Conservation (phyloP, 2,113 vertebrate species). For the Nyctibius bracteatus region DNA sequence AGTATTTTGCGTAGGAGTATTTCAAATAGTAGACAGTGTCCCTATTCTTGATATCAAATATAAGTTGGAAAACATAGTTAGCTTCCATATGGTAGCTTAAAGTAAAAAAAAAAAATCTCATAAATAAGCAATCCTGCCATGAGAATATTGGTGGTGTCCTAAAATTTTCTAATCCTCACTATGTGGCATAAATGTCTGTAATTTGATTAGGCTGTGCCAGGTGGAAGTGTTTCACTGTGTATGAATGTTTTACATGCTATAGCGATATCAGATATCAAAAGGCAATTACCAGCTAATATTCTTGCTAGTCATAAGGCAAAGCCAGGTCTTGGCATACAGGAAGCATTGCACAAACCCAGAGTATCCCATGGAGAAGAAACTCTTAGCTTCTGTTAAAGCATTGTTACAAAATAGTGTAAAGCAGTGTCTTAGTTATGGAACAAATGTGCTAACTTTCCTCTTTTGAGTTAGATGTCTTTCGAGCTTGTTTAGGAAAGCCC, state of each 20-base stretch:
- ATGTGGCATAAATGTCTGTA: not conserved
- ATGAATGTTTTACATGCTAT: not conserved
- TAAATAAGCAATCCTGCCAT: not conserved
- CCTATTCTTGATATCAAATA: fast-evolving
- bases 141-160: not conserved
- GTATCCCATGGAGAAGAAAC: not conserved
- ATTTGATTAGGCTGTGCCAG: not conserved
- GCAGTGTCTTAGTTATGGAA: not conserved
- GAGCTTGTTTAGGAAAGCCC: not conserved
- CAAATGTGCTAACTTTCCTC: not conserved
- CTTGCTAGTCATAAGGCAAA: constrained; percentile 1
- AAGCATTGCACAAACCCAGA: not conserved
- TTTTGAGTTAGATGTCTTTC: not conserved
- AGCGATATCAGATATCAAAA: not conserved
- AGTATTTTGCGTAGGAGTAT: not conserved
- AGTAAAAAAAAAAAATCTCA: not conserved
- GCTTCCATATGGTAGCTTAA: not conserved
- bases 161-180: not conserved
- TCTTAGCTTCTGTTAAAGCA: not conserved
- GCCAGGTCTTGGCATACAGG: not conserved
- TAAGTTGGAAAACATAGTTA: not conserved
- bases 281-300: not conserved
- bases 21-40: not conserved
- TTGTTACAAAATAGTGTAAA: not conserved
- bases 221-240: not conserved